phyloP scores from a whole-genome alignment of 2,888 invertebrate genomes.

The Rhagonycha fulva region DNA sequence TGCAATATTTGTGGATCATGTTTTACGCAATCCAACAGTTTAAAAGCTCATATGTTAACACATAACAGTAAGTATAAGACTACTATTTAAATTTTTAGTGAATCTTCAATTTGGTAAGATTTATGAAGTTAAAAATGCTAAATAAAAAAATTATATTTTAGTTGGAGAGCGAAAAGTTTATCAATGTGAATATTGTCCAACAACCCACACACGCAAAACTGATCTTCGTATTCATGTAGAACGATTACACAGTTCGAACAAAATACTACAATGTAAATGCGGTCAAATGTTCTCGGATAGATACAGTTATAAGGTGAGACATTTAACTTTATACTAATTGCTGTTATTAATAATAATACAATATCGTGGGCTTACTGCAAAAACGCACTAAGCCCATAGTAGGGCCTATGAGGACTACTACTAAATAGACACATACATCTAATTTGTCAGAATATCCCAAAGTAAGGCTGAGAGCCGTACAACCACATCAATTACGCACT shows the following conservation, averaged over 20 bases:
- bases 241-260: conserved; percentile 92
- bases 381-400: no score
- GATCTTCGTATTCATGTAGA: conserved; percentile 95
- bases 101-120: no score
- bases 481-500: no score
- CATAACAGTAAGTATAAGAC: conserved; percentile 71
- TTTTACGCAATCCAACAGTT: conserved; percentile 95
- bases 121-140: no score
- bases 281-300: conserved; percentile 86
- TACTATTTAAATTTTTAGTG: background rate
- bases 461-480: no score
- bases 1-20: conserved; percentile 86
- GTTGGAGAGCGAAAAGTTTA: conserved; percentile 88
- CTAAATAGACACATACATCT: no score
- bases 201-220: conserved; percentile 95
- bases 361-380: no score
- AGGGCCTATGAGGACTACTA: no score
- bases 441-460: no score
- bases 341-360: background rate
- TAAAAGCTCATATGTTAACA: conserved; percentile 89
- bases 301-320: conserved; percentile 74
- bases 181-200: conserved; percentile 92
- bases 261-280: conserved; percentile 91
- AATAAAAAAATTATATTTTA: conserved; percentile 40
- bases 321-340: background rate